Conservation (phyloP, 2,888 invertebrate genomes). For the Syrista parreyssii region DNA sequence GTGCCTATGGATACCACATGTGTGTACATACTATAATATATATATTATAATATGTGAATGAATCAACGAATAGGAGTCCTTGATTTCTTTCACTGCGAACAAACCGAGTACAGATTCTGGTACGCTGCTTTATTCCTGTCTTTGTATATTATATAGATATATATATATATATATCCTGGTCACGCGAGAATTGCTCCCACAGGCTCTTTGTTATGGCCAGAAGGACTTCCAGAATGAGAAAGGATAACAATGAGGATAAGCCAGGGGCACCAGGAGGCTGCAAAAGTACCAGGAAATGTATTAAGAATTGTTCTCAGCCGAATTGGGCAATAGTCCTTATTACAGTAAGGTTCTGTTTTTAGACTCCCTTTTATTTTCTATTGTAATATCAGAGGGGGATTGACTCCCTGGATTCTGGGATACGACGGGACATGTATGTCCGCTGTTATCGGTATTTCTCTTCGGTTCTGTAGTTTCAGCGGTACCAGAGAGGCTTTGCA, state of each 20-base stretch:
- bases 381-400: background rate
- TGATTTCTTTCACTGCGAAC: too few species aligned
- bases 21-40: background rate
- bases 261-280: background rate
- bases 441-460: conserved; percentile 47
- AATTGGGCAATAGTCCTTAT: background rate
- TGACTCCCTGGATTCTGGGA: background rate
- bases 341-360: background rate
- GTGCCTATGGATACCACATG: background rate
- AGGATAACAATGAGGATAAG: background rate
- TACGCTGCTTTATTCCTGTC: background rate
- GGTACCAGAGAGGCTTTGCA: conserved; percentile 49
- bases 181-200: background rate
- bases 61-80: too few species aligned
- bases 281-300: background rate
- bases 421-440: background rate
- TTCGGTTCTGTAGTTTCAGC: conserved; percentile 38
- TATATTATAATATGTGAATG: too few species aligned
- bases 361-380: background rate
- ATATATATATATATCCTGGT: background rate
- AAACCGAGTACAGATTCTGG: background rate
- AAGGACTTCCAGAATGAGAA: background rate
- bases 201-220: background rate
- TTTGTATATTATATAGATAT: background rate
- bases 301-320: background rate